A percentile compares a stretch with the other conserved stretches of the same genome.
These are phyloP conservation scores for Stercorarius parasiticus DNA, from an alignment of 2,113 vertebrate species.

Conservation along the genomic window DNA sequence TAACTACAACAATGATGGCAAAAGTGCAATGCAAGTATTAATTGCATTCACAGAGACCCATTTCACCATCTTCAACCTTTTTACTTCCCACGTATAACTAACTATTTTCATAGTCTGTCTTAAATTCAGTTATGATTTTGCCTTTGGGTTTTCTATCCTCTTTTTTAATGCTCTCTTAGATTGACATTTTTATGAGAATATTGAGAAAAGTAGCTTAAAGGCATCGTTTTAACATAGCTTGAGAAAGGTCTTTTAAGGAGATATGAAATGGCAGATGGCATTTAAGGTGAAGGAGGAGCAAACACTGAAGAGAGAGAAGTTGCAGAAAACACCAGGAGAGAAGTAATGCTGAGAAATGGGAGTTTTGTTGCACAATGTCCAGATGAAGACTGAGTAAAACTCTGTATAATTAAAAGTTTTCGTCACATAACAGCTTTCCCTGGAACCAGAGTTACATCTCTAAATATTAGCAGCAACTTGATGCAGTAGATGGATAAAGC, in stretches of 20 bases:
- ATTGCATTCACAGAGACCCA: not conserved
- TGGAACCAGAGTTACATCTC: fast-evolving
- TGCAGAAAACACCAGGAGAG: not conserved
- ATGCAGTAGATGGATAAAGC: not conserved
- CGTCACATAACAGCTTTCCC: fast-evolving
- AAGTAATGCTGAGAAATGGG: not conserved
- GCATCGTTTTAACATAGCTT: not conserved
- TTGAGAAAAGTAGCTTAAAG: not conserved
- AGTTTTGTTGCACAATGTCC: not conserved
- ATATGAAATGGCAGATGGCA: not conserved
- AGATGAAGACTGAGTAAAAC: not conserved
- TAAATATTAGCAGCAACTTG: not conserved
- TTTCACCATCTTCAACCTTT: not conserved
- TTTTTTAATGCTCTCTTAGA: not conserved
- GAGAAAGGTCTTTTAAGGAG: not conserved
- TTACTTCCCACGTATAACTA: not conserved
- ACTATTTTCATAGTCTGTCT: not conserved
- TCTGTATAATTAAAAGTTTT: not conserved
- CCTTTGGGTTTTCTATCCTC: not conserved
- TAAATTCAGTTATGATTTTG: not conserved
- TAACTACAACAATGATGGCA: not conserved
- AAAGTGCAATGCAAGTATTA: not conserved
- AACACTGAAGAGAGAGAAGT: not conserved
- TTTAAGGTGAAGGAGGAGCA: not conserved
- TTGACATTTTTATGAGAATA: not conserved